These are phyloP conservation scores for Thinocorus orbignyianus DNA, from an alignment of 2,113 vertebrate genomes.

Conservation along the genomic window DNA sequence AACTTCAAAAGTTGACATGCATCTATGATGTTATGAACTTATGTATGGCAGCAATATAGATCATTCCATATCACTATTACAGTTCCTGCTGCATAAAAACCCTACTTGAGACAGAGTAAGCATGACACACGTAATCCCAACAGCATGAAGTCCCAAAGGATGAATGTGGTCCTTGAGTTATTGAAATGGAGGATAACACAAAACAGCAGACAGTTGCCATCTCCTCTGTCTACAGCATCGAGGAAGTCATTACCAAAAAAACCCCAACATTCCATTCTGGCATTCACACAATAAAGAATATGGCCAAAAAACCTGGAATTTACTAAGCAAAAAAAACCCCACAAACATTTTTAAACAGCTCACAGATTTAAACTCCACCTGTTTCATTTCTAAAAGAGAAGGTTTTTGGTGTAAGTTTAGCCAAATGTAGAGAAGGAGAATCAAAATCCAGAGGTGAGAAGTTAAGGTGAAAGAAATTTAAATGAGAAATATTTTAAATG, in stretches of 20 bases:
- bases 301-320: background rate
- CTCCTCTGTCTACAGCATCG: background rate
- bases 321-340: fast-evolving
- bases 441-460: background rate
- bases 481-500: background rate
- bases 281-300: background rate
- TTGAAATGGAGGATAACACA: background rate
- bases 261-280: background rate
- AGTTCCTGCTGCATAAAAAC: background rate
- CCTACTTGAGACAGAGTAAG: background rate
- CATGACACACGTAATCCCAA: background rate
- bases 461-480: background rate
- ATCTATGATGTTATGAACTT: background rate
- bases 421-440: background rate
- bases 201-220: background rate
- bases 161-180: background rate
- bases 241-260: background rate
- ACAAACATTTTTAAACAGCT: background rate
- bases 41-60: background rate
- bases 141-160: background rate
- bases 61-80: background rate
- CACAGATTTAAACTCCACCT: background rate
- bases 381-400: background rate
- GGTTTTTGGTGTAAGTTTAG: background rate
- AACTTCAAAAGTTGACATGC: background rate